Evolutionary conservation across 2,113 vertebrate genomes (phyloP).

Genomic region (Phrynosoma platyrhinos): DNA sequence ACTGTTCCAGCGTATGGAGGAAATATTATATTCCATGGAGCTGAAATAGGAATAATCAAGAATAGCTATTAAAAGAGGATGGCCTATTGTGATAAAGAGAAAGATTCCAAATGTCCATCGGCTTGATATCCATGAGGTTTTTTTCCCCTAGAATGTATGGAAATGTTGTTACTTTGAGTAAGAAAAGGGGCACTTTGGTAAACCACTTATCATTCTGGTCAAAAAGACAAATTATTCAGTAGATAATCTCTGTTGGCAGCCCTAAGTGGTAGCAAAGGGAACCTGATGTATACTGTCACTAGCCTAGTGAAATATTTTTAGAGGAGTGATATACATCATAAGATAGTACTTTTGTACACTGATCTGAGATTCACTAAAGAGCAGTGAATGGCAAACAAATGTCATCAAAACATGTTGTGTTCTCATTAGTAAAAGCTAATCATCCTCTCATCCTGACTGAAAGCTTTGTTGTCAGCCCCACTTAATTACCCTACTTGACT

Average conservation of each 20-base stretch:
- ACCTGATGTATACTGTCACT: not conserved
- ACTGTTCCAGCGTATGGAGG: not conserved
- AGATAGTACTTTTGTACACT: not conserved
- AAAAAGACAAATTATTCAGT: not conserved
- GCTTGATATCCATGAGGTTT: not conserved
- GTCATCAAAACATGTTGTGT: not conserved
- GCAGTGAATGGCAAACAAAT: not conserved
- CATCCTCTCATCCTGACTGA: not conserved
- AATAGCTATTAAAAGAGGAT: too few relatives aligned
- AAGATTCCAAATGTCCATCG: not conserved
- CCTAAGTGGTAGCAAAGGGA: not conserved
- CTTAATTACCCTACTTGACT: not conserved
- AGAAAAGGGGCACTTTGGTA: not conserved
- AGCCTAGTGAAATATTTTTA: not conserved
- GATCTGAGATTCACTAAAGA: not conserved
- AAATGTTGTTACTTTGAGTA: not conserved
- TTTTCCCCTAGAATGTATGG: not conserved
- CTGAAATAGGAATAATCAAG: too few relatives aligned
- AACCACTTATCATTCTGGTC: not conserved
- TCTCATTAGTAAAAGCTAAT: not conserved
- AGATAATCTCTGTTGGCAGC: not conserved
- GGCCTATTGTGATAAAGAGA: too few relatives aligned
- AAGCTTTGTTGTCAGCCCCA: not conserved
- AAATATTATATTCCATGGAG: slow-evolving; percentile 2
- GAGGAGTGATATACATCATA: not conserved